Conservation (phyloP, 2,888 invertebrate species). For the Tetranychus piercei region DNA sequence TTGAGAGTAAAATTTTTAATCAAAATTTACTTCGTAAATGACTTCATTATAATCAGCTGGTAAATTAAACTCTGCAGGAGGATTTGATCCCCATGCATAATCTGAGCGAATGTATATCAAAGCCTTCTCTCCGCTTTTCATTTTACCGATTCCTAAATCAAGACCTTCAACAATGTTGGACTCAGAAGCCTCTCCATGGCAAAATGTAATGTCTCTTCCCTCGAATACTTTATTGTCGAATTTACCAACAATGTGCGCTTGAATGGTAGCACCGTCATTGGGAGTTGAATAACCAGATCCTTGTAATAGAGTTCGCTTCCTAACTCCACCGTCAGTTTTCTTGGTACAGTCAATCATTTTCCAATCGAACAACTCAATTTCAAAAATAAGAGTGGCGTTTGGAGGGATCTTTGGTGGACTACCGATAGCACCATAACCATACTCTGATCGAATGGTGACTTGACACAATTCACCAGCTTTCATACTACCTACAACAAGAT, state of each 20-base stretch:
- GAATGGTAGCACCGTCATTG: constrained; percentile 60
- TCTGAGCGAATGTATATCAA: constrained; percentile 43
- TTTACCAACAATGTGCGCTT: constrained; percentile 53
- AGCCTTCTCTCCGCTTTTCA: constrained; percentile 60
- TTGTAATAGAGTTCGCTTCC: constrained; percentile 47
- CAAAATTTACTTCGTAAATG: constrained; percentile 48
- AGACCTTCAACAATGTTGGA: constrained; percentile 57
- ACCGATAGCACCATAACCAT: constrained; percentile 70
- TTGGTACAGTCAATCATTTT: constrained; percentile 71
- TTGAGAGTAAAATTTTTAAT: no score
- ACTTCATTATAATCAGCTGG: constrained; percentile 50
- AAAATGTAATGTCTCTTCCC: constrained; percentile 58
- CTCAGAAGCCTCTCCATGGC: constrained; percentile 65
- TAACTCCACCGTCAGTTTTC: constrained; percentile 60
- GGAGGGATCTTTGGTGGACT: constrained; percentile 73
- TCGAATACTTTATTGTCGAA: constrained; percentile 53
- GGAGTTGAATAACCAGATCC: constrained; percentile 57
- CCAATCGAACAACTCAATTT: constrained; percentile 76
- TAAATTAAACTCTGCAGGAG: constrained; percentile 44
- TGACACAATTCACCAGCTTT: constrained; percentile 65
- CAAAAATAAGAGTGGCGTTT: constrained; percentile 54
- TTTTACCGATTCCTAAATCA: constrained; percentile 59
- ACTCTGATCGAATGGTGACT: constrained; percentile 65
- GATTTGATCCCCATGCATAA: constrained; percentile 52
- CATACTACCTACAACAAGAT: constrained; percentile 82